Evolutionary conservation across 1,140 invertebrate species (phyloP), one percentile per base, ranked within the genome.

Genomic region (Drosophila suzukii): DNA sequence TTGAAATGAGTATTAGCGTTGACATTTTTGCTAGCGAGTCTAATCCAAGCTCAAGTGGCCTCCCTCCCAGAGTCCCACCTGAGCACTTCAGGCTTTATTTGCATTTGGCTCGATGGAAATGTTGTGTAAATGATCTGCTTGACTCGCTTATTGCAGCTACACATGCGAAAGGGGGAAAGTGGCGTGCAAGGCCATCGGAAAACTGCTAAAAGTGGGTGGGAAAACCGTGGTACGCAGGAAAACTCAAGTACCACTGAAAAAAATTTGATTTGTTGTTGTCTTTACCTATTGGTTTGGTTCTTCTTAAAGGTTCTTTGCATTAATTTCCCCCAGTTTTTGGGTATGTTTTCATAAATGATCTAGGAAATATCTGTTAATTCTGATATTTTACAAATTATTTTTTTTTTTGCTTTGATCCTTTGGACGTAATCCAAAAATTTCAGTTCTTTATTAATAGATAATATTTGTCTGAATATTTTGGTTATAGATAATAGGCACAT

Each of bases 41-140:
- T 56, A 50, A 74, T 74, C 73, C 57, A 43, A 55, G 53, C 39
- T 76, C 73, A 68, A 56, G 57, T 51, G 47, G 43, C 20, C 15
- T 36, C 20, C 15, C 44, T 13, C 7, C 13, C 39, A 10, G 5
- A 20, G 10, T 1, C n/a, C 11, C 49, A 10, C 11, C 34, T 8
- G n/a, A 15, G 8, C 41, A 67, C 39, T 61, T 43, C 13, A 41
- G 24, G 38, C 36, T 27, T 24, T 39, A 66, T 71, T 50, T 49
- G 17, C 20, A 27, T 34, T 60, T 61, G 49, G 44, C 17, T 43
- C 72, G 13, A 62, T 78, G 57, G 65, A 71, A 78, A 78, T 78
- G 58, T 78, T 78, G 65, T 78, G 75, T 71, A 78, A 78, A 78
- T 71, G 75, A 78, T 78, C 65, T 27, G 39, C 49, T 27, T 34